Conservation (phyloP, 2,113 vertebrate species). For the Bambusicola thoracicus region DNA sequence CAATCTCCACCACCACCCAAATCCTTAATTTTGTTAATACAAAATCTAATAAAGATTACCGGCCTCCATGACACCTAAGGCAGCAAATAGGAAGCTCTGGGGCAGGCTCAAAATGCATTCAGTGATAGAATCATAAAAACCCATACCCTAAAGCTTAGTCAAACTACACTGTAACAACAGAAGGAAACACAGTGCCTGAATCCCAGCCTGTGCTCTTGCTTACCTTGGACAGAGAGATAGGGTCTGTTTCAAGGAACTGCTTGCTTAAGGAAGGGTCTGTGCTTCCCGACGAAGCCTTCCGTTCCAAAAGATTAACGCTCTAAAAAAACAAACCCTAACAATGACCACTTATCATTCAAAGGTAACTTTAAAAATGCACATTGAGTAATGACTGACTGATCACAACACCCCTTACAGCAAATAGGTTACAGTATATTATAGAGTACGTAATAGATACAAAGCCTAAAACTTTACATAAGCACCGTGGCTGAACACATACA, state of each 20-base stretch:
- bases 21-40: neutral
- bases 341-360: neutral
- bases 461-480: neutral
- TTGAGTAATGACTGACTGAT: neutral
- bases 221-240: slow-evolving; percentile 77
- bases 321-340: slow-evolving; percentile 26
- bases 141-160: neutral
- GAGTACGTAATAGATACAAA: neutral
- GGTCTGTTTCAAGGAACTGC: slow-evolving; percentile 77
- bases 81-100: neutral
- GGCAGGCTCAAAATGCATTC: neutral
- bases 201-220: neutral
- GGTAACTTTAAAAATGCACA: neutral
- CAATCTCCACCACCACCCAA: neutral
- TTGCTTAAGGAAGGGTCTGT: slow-evolving; percentile 77
- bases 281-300: slow-evolving; percentile 77
- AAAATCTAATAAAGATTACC: neutral
- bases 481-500: neutral
- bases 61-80: neutral
- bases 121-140: neutral
- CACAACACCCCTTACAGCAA: neutral
- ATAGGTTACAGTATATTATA: neutral
- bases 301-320: slow-evolving; percentile 77
- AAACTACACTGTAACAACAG: neutral
- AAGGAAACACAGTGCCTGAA: neutral